Base-by-base conservation (phyloP, 2,113 vertebrate genomes). In the Lamprologus sp. region DNA sequence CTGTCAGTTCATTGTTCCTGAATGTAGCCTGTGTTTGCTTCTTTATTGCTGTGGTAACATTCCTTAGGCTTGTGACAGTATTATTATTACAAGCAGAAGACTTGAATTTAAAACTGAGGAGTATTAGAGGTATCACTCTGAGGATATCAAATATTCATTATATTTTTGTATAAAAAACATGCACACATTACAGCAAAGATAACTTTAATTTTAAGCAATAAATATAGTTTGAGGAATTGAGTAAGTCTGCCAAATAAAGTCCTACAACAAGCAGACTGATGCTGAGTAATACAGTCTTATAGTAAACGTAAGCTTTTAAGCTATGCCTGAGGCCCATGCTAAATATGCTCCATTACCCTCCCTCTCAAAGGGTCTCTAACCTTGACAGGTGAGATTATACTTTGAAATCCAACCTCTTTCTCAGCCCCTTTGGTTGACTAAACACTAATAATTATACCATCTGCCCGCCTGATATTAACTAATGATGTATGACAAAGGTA, bases 401-500 rank as follows among this genome's bases (percentile, higher is more conserved):
- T 80, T 42, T 79, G 47, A 87, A 60, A 28, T 53, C 17, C 53
- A 40, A n/a, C 45, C 31, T 49, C 56, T 86, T 28, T 81, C 42
- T 77, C 70, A 37, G 40, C 17, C 7, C 37, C 35, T 75, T 56
- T 68, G 49, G 56, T 54, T 83, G 84, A 65, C 63, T 9, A 70
- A 84, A 68, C 63, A 21, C 17, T 54, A 47, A 84, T 87, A 88
- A 86, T 88, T 89, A 55, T 49, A 4, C 47, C 53, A 54, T 45
- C 56, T 54, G 65, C 54, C 84, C 21, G 19, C n/a, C 28, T 21
- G 33, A 83, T 65, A 89, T 82, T 51, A 42, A 51, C 60, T 75
- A 56, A 88, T 86, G 86, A 91, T 91, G 81, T 73, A 93, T 26
- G 33, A 77, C 23, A 60, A 31, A 54, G 47, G 47, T 14, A 55